Evolutionary conservation across 1,140 invertebrate species (phyloP).

Genomic region (Probaryconus sp.): DNA sequence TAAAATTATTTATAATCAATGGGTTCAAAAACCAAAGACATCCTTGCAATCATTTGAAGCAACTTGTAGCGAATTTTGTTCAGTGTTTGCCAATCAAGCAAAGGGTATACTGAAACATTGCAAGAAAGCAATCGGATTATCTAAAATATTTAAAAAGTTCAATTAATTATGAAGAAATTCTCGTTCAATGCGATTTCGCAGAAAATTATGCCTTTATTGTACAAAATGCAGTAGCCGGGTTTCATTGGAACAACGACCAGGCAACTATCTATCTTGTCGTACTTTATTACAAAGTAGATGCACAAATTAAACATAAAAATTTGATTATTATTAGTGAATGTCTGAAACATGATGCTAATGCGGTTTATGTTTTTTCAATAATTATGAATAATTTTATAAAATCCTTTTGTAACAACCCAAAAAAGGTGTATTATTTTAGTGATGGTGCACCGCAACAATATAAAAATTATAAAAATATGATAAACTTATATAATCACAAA

Average conservation of each 20-base stretch:
- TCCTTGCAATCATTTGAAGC: neutral
- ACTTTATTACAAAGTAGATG: slow-evolving; percentile 18
- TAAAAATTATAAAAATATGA: slow-evolving; percentile 20
- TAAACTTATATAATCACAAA: slow-evolving; percentile 13
- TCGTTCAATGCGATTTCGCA: slow-evolving; percentile 16
- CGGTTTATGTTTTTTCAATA: slow-evolving; percentile 30
- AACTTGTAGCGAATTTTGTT: neutral
- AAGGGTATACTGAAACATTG: slow-evolving; percentile 1
- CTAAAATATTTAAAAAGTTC: slow-evolving; percentile 1
- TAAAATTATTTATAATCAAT: slow-evolving; percentile 9
- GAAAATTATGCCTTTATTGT: slow-evolving; percentile 33
- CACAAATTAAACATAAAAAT: slow-evolving; percentile 6
- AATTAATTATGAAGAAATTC: neutral
- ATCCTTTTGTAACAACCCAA: slow-evolving; percentile 18
- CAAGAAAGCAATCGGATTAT: slow-evolving; percentile 4
- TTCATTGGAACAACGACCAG: slow-evolving; percentile 33
- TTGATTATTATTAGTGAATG: slow-evolving; percentile 42
- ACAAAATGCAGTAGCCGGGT: slow-evolving; percentile 18
- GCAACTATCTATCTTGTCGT: slow-evolving; percentile 37
- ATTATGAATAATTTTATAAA: slow-evolving; percentile 9
- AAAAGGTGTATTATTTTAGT: slow-evolving; percentile 22
- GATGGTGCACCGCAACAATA: slow-evolving; percentile 20
- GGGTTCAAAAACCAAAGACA: neutral
- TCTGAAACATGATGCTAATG: slow-evolving; percentile 29
- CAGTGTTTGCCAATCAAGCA: neutral